Evolutionary conservation across 2,888 invertebrate species (phyloP).

Genomic region (Caenorhabditis becei): DNA sequence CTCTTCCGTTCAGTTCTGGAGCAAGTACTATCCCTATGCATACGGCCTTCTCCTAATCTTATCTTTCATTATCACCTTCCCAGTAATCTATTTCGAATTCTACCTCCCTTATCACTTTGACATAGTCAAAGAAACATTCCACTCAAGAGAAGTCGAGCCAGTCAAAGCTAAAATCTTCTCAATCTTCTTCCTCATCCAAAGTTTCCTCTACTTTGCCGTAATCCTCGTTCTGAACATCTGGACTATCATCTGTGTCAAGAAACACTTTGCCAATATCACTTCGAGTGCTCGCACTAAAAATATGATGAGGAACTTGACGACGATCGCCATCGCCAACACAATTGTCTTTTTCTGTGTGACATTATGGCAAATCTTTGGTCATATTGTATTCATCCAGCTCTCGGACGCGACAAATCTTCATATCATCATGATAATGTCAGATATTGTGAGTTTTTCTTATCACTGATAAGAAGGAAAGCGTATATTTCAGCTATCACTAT

Average conservation of each 20-base stretch:
- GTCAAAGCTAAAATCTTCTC: not conserved
- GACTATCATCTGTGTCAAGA: not conserved
- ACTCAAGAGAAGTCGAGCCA: not conserved
- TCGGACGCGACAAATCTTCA: not conserved
- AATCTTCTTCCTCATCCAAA: not conserved
- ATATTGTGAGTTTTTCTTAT: not conserved
- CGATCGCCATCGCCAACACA: slow-evolving; percentile 9
- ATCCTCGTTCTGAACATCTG: not conserved
- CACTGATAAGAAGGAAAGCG: not conserved
- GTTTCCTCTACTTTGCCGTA: not conserved
- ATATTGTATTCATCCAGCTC: not conserved
- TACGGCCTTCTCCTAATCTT: not conserved
- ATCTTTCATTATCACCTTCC: not conserved
- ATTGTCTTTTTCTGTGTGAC: slow-evolving; percentile 2
- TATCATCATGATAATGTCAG: slow-evolving; percentile 11
- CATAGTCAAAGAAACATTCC: not conserved
- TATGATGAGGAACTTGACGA: slow-evolving; percentile 11
- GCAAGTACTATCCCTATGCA: not conserved
- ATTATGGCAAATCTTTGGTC: not conserved
- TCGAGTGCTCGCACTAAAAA: not conserved
- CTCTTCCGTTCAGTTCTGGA: not conserved
- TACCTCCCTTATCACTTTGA: not conserved
- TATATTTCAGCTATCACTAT: slow-evolving; percentile 13
- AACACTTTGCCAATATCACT: not conserved
- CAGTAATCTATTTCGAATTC: not conserved